phyloP scores from a whole-genome alignment of 2,797 vertebrate genomes.

The Pseudomugil tenellus region DNA sequence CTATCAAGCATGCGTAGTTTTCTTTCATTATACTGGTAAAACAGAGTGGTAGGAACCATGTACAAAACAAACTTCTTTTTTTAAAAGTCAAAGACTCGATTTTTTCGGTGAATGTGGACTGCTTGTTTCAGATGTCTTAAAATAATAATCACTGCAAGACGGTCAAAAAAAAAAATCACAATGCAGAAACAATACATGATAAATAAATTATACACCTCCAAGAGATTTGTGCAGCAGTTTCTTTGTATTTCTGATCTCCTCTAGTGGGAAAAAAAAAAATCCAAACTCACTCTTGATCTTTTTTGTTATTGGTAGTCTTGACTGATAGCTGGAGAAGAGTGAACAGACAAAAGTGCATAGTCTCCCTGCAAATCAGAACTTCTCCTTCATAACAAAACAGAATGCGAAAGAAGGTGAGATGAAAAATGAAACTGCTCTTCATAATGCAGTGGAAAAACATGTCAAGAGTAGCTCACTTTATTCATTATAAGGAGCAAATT shows the following conservation, averaged over 20 bases:
- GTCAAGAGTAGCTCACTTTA: neutral
- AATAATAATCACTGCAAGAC: neutral
- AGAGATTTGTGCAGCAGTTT: neutral
- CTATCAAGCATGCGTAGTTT: neutral
- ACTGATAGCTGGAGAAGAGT: conserved; percentile 9
- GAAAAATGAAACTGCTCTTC: conserved; percentile 9
- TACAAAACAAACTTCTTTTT: neutral
- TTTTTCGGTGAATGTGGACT: neutral
- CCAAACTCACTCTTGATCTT: conserved; percentile 3
- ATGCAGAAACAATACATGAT: conserved; percentile 8
- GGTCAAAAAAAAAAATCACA: neutral
- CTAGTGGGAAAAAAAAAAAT: neutral
- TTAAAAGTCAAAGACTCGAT: neutral
- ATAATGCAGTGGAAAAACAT: conserved; percentile 4
- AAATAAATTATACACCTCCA: neutral
- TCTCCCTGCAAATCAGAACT: conserved; percentile 5
- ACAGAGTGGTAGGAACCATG: neutral
- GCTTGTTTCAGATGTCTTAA: neutral
- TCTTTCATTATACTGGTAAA: conserved; percentile 20
- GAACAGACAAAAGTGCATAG: conserved; percentile 12
- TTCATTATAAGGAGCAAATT: neutral
- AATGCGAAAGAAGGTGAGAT: conserved; percentile 6
- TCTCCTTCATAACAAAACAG: conserved; percentile 9
- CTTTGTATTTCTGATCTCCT: neutral
- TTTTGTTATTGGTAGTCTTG: neutral